These are phyloP conservation scores for Pteropus rufus DNA, from an alignment of 2,797 vertebrate genomes.

Conservation along the genomic window DNA sequence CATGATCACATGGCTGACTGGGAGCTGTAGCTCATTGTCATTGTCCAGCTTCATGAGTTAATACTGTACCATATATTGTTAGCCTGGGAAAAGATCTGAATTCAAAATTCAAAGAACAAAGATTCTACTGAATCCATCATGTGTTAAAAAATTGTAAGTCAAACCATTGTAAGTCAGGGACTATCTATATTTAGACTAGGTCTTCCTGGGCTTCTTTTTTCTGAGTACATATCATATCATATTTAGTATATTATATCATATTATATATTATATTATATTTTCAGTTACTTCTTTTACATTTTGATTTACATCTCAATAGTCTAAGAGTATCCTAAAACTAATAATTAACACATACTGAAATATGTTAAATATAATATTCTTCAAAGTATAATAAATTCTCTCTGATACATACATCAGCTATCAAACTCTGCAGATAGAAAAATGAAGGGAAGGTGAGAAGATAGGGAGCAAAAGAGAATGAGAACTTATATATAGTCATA, in stretches of 20 bases:
- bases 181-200: background rate
- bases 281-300: background rate
- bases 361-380: background rate
- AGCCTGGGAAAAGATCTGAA: background rate
- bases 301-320: constrained; percentile 5
- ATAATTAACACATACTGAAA: constrained; percentile 6
- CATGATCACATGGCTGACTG: background rate
- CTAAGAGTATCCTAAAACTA: background rate
- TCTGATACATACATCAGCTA: background rate
- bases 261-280: background rate
- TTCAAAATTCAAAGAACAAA: background rate
- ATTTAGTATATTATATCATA: background rate
- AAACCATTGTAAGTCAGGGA: background rate
- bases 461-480: background rate
- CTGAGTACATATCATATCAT: background rate
- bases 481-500: background rate
- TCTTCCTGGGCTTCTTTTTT: background rate
- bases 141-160: background rate
- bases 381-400: background rate
- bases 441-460: background rate
- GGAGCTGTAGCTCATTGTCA: background rate
- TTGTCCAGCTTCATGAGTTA: background rate
- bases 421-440: background rate
- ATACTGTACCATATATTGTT: background rate
- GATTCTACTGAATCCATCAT: background rate